Conservation (phyloP, 2,797 vertebrate genomes). For the Stomatorhinus walkeri region DNA sequence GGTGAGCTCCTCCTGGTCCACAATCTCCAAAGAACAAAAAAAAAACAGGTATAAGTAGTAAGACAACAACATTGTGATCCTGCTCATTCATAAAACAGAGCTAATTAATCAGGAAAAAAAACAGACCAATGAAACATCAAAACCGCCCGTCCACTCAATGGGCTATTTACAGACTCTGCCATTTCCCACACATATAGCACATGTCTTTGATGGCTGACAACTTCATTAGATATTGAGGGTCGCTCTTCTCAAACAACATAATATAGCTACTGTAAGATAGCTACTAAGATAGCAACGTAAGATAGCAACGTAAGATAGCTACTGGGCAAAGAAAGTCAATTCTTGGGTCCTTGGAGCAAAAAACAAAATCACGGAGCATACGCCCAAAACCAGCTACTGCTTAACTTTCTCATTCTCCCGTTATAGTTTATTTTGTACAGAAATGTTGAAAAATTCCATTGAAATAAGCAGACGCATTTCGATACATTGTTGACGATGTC, state of each 20-base stretch:
- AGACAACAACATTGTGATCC: not conserved
- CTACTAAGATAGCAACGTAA: no score
- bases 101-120: conserved; percentile 16
- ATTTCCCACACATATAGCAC: not conserved
- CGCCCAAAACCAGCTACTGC: not conserved
- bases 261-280: no score
- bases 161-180: not conserved
- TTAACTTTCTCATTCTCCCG: not conserved
- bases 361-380: not conserved
- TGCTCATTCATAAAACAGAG: conserved; percentile 10
- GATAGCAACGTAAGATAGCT: not conserved
- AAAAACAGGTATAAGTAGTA: not conserved
- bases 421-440: not conserved
- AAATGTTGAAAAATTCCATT: not conserved
- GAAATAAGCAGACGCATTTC: not conserved
- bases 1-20: not conserved
- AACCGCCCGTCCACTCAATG: not conserved
- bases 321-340: not conserved
- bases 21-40: not conserved
- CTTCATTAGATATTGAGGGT: conserved; percentile 21
- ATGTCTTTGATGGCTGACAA: conserved; percentile 16
- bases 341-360: not conserved
- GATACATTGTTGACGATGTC: not conserved
- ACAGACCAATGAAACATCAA: not conserved
- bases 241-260: not conserved